These are phyloP conservation scores for Neogobius melanostomus DNA, from an alignment of 2,113 vertebrate species.

Conservation along the genomic window DNA sequence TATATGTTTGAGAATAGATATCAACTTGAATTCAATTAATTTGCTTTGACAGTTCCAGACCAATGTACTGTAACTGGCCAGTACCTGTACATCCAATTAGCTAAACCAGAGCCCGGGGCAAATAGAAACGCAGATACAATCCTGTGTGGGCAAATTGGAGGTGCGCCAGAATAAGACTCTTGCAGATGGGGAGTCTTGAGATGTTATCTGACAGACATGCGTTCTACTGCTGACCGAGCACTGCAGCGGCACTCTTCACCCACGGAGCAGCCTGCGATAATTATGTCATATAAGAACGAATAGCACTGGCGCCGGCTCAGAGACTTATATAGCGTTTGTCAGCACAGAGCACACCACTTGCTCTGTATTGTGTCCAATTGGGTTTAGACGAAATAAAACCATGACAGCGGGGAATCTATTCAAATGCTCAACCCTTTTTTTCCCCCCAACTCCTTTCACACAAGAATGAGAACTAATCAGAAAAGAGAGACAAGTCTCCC, in stretches of 20 bases:
- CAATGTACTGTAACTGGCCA: constrained; percentile 11
- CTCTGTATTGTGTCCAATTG: constrained; percentile 50
- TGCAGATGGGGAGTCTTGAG: constrained; percentile 55
- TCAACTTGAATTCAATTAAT: too few species aligned
- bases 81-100: constrained; percentile 54
- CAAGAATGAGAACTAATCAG: constrained; percentile 43
- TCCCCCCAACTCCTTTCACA: constrained; percentile 9
- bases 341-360: constrained; percentile 40
- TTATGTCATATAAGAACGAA: constrained; percentile 59
- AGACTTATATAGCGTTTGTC: constrained; percentile 44
- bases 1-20: background rate
- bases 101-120: constrained; percentile 44
- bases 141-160: constrained; percentile 57
- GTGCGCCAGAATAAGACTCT: constrained; percentile 49
- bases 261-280: constrained; percentile 30
- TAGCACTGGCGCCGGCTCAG: constrained; percentile 41
- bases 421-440: constrained; percentile 19
- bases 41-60: background rate
- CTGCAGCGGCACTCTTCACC: constrained; percentile 19
- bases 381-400: constrained; percentile 39
- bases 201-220: constrained; percentile 57
- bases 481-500: background rate
- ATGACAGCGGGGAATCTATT: constrained; percentile 47
- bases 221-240: constrained; percentile 64
- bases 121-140: constrained; percentile 71